Conservation (phyloP, 2,797 vertebrate species). For the Micropoecilia bifurca region DNA sequence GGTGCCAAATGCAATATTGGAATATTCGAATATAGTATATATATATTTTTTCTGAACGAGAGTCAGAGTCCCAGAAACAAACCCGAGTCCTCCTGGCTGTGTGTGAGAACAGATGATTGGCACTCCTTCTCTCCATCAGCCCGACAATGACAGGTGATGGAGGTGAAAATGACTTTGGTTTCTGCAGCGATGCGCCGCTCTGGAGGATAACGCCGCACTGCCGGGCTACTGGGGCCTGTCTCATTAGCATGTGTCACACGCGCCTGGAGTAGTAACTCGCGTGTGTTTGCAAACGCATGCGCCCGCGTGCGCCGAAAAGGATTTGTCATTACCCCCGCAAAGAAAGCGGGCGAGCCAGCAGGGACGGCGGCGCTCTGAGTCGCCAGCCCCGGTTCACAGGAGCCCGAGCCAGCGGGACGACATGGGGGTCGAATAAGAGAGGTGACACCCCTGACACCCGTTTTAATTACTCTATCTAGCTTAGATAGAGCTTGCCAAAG, state of each 20-base stretch:
- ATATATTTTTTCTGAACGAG: slow-evolving; percentile 7
- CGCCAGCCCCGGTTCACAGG: slow-evolving; percentile 36
- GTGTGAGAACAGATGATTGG: slow-evolving; percentile 77
- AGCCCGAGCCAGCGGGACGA: slow-evolving; percentile 33
- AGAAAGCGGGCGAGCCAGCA: slow-evolving; percentile 47
- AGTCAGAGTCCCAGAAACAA: slow-evolving; percentile 40
- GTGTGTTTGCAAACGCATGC: slow-evolving; percentile 46
- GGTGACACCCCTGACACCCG: slow-evolving; percentile 61
- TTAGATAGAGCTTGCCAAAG: slow-evolving; percentile 42
- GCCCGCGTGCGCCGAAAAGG: slow-evolving; percentile 36
- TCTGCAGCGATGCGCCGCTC: slow-evolving; percentile 69
- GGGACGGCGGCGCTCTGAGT: slow-evolving; percentile 62
- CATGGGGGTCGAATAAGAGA: slow-evolving; percentile 66
- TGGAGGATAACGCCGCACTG: slow-evolving; percentile 66
- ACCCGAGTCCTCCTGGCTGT: slow-evolving; percentile 60
- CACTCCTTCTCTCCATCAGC: slow-evolving; percentile 75
- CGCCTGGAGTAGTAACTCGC: slow-evolving; percentile 69
- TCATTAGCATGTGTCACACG: slow-evolving; percentile 81
- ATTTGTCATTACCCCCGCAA: slow-evolving; percentile 58
- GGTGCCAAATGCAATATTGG: slow-evolving; percentile 59
- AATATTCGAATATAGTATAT: slow-evolving; percentile 21
- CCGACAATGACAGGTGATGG: slow-evolving; percentile 78
- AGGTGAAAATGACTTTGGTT: slow-evolving; percentile 82
- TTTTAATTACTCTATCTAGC: slow-evolving; percentile 73
- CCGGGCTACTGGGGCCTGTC: slow-evolving; percentile 69